A percentile compares a stretch with the other conserved stretches of the same genome.
phyloP scores from a whole-genome alignment of 2,113 vertebrate species.

The Atractosteus spatula region DNA sequence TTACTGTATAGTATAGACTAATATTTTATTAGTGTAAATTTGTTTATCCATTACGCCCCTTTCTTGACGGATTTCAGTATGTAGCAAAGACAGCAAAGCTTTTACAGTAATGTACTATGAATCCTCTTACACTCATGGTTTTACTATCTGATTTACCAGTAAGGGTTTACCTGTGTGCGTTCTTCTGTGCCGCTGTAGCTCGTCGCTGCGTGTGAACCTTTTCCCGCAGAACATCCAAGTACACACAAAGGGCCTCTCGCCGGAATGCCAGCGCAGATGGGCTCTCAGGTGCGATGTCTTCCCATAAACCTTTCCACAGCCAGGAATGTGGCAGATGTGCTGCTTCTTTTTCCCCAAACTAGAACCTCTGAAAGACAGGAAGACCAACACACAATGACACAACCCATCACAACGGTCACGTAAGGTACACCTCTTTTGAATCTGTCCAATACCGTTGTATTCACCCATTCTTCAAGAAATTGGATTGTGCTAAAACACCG shows the following conservation, averaged over 20 bases:
- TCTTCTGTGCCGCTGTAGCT: slow-evolving; percentile 94
- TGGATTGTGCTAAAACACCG: too few relatives aligned
- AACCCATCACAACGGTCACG: neutral
- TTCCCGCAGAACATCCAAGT: slow-evolving; percentile 98
- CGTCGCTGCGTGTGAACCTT: slow-evolving; percentile 96
- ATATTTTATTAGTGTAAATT: too few relatives aligned
- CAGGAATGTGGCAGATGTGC: slow-evolving; percentile 96
- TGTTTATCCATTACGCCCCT: too few relatives aligned
- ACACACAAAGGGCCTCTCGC: slow-evolving; percentile 96
- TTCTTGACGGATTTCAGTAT: too few relatives aligned
- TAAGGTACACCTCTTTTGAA: too few relatives aligned
- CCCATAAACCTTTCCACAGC: slow-evolving; percentile 97
- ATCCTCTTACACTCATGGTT: too few relatives aligned
- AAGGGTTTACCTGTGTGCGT: slow-evolving; percentile 88
- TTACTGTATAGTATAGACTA: too few relatives aligned
- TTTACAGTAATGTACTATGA: too few relatives aligned
- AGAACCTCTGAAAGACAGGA: slow-evolving; percentile 75
- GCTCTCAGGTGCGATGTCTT: slow-evolving; percentile 98
- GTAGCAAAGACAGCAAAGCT: too few relatives aligned
- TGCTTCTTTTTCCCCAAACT: slow-evolving; percentile 96
- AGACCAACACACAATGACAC: slow-evolving; percentile 1
- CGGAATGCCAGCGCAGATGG: slow-evolving; percentile 98
- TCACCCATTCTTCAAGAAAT: too few relatives aligned
- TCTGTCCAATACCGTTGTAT: too few relatives aligned
- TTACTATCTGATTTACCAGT: too few relatives aligned